These are phyloP conservation scores for Nemotelus pantherinus DNA, from an alignment of 2,888 invertebrate genomes.

Conservation along the genomic window DNA sequence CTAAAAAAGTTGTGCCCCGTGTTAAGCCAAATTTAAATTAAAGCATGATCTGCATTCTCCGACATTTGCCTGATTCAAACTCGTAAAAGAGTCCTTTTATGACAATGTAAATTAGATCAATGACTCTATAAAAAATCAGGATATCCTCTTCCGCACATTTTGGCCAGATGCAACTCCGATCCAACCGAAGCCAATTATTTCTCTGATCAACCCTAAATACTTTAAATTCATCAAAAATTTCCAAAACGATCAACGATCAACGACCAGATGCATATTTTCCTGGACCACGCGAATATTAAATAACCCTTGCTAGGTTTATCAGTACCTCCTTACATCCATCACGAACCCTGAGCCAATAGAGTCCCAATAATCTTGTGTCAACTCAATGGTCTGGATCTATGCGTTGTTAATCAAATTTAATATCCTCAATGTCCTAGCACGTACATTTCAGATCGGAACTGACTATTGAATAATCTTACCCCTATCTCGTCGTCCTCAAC, in stretches of 20 bases:
- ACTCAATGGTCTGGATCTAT: slow-evolving; percentile 18
- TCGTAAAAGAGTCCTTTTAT: no score
- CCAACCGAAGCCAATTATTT: background rate
- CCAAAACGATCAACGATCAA: slow-evolving; percentile 8
- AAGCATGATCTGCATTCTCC: no score
- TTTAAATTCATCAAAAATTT: background rate
- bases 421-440: slow-evolving; percentile 20
- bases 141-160: slow-evolving; percentile 30
- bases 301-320: slow-evolving; percentile 40
- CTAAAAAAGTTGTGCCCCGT: no score
- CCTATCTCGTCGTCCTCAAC: slow-evolving; percentile 42
- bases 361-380: background rate
- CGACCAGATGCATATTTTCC: slow-evolving; percentile 49
- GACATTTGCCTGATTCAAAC: no score
- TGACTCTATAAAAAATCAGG: slow-evolving; percentile 5
- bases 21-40: no score
- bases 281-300: slow-evolving; percentile 50
- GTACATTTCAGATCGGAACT: slow-evolving; percentile 3
- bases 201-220: background rate
- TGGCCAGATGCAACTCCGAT: slow-evolving; percentile 27
- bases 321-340: slow-evolving; percentile 21
- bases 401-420: slow-evolving; percentile 33
- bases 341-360: background rate
- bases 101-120: background rate
- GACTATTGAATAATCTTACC: slow-evolving; percentile 40